Evolutionary conservation across 2,888 invertebrate species (phyloP), one percentile per base, ranked within the genome.

Genomic region (Plebejus melissa): DNA sequence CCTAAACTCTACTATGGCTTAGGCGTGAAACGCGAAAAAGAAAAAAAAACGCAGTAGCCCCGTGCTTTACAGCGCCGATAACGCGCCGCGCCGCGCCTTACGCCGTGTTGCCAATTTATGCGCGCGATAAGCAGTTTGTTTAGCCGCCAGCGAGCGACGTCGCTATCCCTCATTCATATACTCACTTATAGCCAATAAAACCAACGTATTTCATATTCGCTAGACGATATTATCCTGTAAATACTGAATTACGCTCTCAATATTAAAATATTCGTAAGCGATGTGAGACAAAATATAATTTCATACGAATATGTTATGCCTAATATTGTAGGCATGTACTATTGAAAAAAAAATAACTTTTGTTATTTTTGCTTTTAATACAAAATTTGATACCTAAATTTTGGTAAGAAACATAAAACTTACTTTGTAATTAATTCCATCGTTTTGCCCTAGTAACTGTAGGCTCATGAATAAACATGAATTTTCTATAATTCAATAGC

Each of bases 91-190:
- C 89, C 84, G 84, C 89, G 90, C 90, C 91, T 92, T 93, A 93
- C 93, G 93, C 92, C 88, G 90, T 90, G 93, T 90, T 89, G 92
- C 91, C 92, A 93, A 93, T 92, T 93, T 93, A 92, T 93, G 88
- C 89, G 83, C 83, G 87, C 90, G 93, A 93, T 93, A 93, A 93
- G 91, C 92, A 84, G 88, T 90, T 91, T 90, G 91, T 91, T 91
- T 90, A 87, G 89, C 89, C 87, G 84, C 83, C 84, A 87, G 87
- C 86, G 82, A 83, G 46, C 85, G 83, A 84, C 85, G 85, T 83
- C 80, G 83, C 84, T 83, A 83, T 80, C 83, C 80, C 83, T 82
- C 81, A 82, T 77, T 77, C 74, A 54, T 57, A 70, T 32, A 75
- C 70, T 77, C 72, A 76, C 72, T 74, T 74, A 75, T 57, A 74